Evolutionary conservation across 2,888 invertebrate species (phyloP).

Genomic region (Agrotis segetum): DNA sequence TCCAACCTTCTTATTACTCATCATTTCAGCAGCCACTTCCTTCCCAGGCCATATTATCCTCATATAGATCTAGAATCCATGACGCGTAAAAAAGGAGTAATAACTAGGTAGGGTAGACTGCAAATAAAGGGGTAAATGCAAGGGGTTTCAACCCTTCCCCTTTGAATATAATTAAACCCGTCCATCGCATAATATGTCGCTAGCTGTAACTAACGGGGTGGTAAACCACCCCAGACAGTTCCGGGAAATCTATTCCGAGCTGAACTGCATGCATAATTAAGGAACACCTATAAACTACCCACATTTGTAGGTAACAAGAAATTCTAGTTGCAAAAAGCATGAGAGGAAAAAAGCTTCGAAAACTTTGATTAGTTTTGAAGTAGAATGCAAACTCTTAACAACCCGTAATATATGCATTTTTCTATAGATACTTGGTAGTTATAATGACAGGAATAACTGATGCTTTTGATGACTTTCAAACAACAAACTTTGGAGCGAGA

Average conservation of each 20-base stretch:
- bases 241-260: conserved; percentile 32
- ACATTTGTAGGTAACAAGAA: not conserved
- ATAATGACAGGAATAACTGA: not conserved
- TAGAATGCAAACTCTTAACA: not conserved
- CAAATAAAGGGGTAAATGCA: not conserved
- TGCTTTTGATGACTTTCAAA: not conserved
- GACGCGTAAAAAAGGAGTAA: not conserved
- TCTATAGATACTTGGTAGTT: too few species aligned
- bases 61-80: not conserved
- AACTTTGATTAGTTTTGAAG: not conserved
- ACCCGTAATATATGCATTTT: too few species aligned
- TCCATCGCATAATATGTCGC: conserved; percentile 7
- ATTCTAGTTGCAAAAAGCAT: not conserved
- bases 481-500: not conserved
- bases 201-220: not conserved
- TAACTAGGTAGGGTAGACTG: not conserved
- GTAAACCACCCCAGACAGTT: conserved; percentile 26
- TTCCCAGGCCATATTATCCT: too few species aligned
- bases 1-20: too few species aligned
- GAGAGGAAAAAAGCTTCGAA: too few species aligned
- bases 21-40: too few species aligned
- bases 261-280: conserved; percentile 47
- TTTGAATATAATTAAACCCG: not conserved
- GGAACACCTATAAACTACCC: not conserved
- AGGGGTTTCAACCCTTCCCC: not conserved